Evolutionary conservation across 2,797 vertebrate species (phyloP).

Genomic region (Paguma larvata): DNA sequence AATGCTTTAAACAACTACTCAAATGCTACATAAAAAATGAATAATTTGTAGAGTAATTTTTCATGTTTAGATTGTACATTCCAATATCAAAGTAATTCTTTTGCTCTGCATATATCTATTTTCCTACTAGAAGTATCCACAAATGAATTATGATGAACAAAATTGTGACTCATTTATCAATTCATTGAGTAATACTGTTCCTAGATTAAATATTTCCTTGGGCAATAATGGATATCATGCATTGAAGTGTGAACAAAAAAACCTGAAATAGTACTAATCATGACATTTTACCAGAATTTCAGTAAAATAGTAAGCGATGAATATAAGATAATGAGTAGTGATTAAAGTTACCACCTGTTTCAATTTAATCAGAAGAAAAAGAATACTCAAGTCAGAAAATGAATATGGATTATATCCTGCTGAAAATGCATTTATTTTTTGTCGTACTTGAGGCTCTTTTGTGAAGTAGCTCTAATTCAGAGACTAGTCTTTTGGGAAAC

Average conservation of each 20-base stretch:
- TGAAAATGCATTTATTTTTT: slow-evolving; percentile 19
- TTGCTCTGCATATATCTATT: not conserved
- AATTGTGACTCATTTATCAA: slow-evolving; percentile 46
- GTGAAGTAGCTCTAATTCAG: not conserved
- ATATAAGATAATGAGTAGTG: slow-evolving; percentile 35
- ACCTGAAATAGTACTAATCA: slow-evolving; percentile 55
- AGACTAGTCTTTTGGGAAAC: not conserved
- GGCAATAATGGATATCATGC: not conserved
- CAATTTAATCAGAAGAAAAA: slow-evolving; percentile 58
- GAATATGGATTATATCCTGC: not conserved
- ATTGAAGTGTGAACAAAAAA: slow-evolving; percentile 56
- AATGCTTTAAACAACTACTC: not conserved
- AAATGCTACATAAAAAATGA: not conserved
- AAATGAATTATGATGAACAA: slow-evolving; percentile 56
- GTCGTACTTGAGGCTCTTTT: not conserved
- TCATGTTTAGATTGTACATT: slow-evolving; percentile 58
- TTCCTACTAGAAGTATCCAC: not conserved
- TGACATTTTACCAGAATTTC: slow-evolving; percentile 55
- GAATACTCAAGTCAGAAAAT: slow-evolving; percentile 40
- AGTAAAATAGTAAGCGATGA: not conserved
- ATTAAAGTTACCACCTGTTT: slow-evolving; percentile 67
- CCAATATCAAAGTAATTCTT: slow-evolving; percentile 66
- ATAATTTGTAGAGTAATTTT: not conserved
- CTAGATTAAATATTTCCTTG: slow-evolving; percentile 72
- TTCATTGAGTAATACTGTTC: slow-evolving; percentile 16